phyloP scores from a whole-genome alignment of 2,797 vertebrate genomes.

The Lemur catta region DNA sequence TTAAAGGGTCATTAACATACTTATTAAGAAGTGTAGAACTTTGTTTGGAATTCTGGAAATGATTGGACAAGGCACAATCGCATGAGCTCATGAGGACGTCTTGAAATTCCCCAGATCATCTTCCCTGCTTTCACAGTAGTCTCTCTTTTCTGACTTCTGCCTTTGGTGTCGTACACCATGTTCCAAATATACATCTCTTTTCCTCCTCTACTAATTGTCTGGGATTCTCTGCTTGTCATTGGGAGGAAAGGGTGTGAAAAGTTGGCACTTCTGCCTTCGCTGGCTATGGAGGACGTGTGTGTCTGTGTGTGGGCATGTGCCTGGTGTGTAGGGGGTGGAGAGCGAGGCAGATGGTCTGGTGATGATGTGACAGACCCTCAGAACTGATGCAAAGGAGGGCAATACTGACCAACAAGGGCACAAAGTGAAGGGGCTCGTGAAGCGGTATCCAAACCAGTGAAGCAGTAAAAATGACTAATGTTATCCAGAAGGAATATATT shows the following conservation, averaged over 20 bases:
- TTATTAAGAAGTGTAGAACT: slow-evolving; percentile 83
- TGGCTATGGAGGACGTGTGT: background rate
- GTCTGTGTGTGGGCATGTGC: background rate
- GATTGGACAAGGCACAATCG: slow-evolving; percentile 72
- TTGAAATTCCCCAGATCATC: slow-evolving; percentile 72
- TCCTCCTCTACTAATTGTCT: slow-evolving; percentile 78
- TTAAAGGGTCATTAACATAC: slow-evolving; percentile 83
- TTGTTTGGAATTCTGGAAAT: slow-evolving; percentile 82
- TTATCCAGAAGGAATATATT: background rate
- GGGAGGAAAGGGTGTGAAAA: slow-evolving; percentile 71
- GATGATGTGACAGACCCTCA: background rate
- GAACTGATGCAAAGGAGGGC: background rate
- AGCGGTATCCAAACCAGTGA: background rate
- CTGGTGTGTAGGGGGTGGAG: background rate
- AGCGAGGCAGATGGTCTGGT: slow-evolving; percentile 26
- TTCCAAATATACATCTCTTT: slow-evolving; percentile 81
- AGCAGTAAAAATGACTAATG: background rate
- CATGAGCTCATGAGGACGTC: slow-evolving; percentile 63
- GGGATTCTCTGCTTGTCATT: slow-evolving; percentile 75
- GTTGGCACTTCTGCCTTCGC: slow-evolving; percentile 55
- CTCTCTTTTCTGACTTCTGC: slow-evolving; percentile 60
- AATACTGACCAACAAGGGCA: background rate
- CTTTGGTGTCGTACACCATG: slow-evolving; percentile 70
- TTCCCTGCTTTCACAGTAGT: slow-evolving; percentile 48
- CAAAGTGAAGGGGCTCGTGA: background rate